Evolutionary conservation across 2,888 invertebrate species (phyloP).

Genomic region (Tupiocoris notatus): DNA sequence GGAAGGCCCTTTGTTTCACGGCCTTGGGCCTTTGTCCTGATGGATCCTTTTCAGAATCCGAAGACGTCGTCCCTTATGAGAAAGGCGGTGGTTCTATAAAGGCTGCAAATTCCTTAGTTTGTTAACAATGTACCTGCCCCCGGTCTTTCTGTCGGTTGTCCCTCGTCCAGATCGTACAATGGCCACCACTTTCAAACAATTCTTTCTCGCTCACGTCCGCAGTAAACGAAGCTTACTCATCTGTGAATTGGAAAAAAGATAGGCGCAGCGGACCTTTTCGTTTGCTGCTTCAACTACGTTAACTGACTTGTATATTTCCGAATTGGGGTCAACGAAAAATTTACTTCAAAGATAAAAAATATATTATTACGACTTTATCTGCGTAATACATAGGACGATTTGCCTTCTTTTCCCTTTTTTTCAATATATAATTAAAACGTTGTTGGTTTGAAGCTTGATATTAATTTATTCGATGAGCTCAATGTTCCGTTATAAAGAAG

Average conservation of each 20-base stretch:
- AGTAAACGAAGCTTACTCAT: not conserved
- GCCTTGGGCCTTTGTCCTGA: conserved; percentile 31
- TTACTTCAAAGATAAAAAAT: no score
- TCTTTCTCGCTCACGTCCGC: not conserved
- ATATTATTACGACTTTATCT: no score
- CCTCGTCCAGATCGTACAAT: not conserved
- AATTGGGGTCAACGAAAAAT: no score
- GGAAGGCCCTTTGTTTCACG: conserved; percentile 18
- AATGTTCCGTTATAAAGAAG: no score
- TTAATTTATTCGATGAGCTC: no score
- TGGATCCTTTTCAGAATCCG: conserved; percentile 27
- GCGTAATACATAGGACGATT: no score
- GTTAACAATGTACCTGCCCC: conserved; percentile 15
- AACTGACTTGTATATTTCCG: no score
- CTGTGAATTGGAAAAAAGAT: not conserved
- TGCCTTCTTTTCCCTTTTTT: no score
- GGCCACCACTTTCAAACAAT: not conserved
- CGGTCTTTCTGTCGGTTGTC: not conserved
- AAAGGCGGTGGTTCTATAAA: not conserved
- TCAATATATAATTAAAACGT: no score
- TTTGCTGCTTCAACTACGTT: no score
- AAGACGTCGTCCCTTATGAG: not conserved
- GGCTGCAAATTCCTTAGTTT: conserved; percentile 8
- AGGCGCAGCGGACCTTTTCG: no score
- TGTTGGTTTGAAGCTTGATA: no score